Evolutionary conservation across 1,140 invertebrate genomes (phyloP).

Genomic region (Drosophila guanche): DNA sequence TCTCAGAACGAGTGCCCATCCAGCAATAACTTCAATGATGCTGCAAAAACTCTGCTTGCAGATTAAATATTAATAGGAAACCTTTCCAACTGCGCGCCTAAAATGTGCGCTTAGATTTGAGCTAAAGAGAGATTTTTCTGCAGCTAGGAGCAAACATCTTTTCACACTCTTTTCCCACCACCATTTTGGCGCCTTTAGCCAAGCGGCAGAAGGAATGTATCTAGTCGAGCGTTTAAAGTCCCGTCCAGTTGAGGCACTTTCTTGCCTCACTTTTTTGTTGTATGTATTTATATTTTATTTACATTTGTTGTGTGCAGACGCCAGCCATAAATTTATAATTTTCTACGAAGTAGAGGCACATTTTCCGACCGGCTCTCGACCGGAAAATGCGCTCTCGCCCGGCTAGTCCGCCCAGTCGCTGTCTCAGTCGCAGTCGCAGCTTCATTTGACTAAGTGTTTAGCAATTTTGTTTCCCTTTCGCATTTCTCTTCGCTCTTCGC

Average conservation of each 20-base stretch:
- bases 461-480: conserved; percentile 68
- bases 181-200: conserved; percentile 28
- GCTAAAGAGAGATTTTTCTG: too few relatives aligned
- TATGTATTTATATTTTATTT: conserved; percentile 49
- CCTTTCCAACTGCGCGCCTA: too few relatives aligned
- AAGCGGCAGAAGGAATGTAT: too few relatives aligned
- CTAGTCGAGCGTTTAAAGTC: conserved; percentile 52
- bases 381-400: conserved; percentile 57
- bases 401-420: conserved; percentile 9
- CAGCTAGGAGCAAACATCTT: too few relatives aligned
- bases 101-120: too few relatives aligned
- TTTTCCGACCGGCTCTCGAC: conserved; percentile 67
- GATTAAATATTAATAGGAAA: too few relatives aligned
- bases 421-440: conserved; percentile 22
- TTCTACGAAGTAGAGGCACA: conserved; percentile 46
- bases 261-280: conserved; percentile 14
- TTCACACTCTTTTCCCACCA: neutral
- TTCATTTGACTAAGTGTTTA: conserved; percentile 63
- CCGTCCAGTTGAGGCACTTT: conserved; percentile 14
- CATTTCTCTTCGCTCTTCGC: conserved; percentile 15
- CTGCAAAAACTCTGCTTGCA: too few relatives aligned
- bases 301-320: conserved; percentile 57
- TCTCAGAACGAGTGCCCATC: too few relatives aligned
- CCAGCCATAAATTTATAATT: conserved; percentile 78
- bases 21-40: too few relatives aligned